Evolutionary conservation across 2,797 vertebrate genomes (phyloP).

Genomic region (Odontamblyopus lacepedii): DNA sequence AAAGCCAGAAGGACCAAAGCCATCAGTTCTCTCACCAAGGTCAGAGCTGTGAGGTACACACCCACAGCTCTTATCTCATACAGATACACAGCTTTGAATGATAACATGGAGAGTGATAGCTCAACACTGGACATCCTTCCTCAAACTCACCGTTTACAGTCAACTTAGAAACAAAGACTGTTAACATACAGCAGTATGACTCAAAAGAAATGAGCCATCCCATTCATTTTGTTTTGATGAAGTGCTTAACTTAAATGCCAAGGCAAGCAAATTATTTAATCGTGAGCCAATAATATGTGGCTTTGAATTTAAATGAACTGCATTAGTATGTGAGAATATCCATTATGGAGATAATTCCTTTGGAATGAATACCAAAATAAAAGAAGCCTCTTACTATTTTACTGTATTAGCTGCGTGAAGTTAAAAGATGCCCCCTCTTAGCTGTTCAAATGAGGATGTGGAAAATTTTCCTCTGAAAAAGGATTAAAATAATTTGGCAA

Average conservation of each 20-base stretch:
- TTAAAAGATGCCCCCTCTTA: conserved; percentile 84
- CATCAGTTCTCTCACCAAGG: conserved; percentile 62
- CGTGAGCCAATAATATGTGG: conserved; percentile 42
- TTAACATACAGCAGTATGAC: conserved; percentile 21
- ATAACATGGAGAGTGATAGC: conserved; percentile 24
- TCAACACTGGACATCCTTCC: conserved; percentile 29
- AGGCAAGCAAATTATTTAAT: conserved; percentile 56
- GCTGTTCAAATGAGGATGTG: conserved; percentile 81
- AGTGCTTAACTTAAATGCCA: conserved; percentile 29
- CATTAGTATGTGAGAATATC: conserved; percentile 69
- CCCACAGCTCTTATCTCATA: conserved; percentile 55
- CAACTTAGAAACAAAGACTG: conserved; percentile 3
- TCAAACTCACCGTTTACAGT: conserved; percentile 20
- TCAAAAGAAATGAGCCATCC: neutral
- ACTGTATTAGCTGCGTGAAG: conserved; percentile 73
- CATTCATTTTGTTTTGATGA: neutral
- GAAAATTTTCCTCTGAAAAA: conserved; percentile 80
- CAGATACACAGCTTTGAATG: conserved; percentile 50
- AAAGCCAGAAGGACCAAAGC: conserved; percentile 68
- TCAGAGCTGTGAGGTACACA: conserved; percentile 50
- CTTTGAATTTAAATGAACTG: conserved; percentile 57
- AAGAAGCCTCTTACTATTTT: conserved; percentile 75
- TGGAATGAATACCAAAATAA: conserved; percentile 77
- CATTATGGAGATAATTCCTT: conserved; percentile 71
- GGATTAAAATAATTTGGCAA: conserved; percentile 85